Evolutionary conservation across 2,797 vertebrate species (phyloP).

Genomic region (Sandelia bainsii): DNA sequence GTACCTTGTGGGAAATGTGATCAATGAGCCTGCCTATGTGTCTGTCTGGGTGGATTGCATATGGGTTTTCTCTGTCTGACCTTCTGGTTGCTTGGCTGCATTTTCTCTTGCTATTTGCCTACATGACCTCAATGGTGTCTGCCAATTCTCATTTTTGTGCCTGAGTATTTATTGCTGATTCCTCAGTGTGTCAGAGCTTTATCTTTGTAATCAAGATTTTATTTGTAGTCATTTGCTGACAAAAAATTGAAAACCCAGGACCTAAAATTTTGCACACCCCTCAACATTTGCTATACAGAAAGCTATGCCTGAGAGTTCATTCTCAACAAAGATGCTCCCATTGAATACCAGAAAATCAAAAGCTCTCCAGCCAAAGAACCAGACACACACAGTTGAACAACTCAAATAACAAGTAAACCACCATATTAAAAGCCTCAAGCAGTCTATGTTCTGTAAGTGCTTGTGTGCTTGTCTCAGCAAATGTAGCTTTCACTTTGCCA

Average conservation of each 20-base stretch:
- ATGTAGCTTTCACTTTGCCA: slow-evolving; percentile 43
- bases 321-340: slow-evolving; percentile 20
- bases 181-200: neutral
- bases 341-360: slow-evolving; percentile 23
- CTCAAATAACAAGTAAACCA: slow-evolving; percentile 40
- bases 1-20: slow-evolving; percentile 46
- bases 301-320: slow-evolving; percentile 21
- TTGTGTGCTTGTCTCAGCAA: slow-evolving; percentile 66
- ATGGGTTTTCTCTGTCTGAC: slow-evolving; percentile 21
- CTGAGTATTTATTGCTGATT: slow-evolving; percentile 13
- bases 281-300: neutral
- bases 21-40: slow-evolving; percentile 38
- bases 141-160: slow-evolving; percentile 9
- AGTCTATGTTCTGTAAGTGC: slow-evolving; percentile 43
- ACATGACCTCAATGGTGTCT: neutral
- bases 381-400: neutral
- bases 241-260: slow-evolving; percentile 7
- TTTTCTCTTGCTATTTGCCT: slow-evolving; percentile 21
- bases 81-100: slow-evolving; percentile 21
- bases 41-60: neutral
- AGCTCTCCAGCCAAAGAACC: slow-evolving; percentile 31
- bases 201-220: neutral
- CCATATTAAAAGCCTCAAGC: slow-evolving; percentile 50
- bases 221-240: slow-evolving; percentile 4
- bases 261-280: neutral